Conservation (phyloP, 1,140 invertebrate genomes). For the Pantala flavescens region DNA sequence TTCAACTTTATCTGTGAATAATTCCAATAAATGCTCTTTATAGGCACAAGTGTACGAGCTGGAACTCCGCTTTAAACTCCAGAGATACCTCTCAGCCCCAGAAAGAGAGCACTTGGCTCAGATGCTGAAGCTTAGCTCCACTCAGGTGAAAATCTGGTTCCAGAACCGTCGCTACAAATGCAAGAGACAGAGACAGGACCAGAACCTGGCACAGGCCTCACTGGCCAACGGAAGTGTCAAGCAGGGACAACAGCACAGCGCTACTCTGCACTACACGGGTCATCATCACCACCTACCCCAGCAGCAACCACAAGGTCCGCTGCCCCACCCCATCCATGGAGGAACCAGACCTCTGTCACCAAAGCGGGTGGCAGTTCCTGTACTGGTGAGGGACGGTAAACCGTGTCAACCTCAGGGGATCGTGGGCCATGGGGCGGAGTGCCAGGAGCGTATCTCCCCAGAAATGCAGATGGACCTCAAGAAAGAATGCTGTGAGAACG, state of each 20-base stretch:
- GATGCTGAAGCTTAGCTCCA: constrained; percentile 39
- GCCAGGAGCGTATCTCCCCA: background rate
- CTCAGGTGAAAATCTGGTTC: constrained; percentile 49
- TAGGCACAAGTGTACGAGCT: constrained; percentile 69
- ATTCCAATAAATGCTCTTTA: too few relatives aligned
- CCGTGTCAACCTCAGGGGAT: constrained; percentile 49
- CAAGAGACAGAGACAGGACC: constrained; percentile 32
- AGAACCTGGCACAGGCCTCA: background rate
- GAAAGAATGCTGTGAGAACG: background rate
- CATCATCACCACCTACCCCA: background rate
- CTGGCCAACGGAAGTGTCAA: background rate
- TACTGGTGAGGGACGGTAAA: constrained; percentile 92
- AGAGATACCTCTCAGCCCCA: constrained; percentile 55
- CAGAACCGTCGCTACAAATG: constrained; percentile 57
- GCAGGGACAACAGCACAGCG: background rate
- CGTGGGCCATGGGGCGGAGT: background rate
- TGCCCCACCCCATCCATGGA: background rate
- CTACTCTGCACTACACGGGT: background rate
- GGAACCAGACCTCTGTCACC: constrained; percentile 51
- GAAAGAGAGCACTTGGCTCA: constrained; percentile 55
- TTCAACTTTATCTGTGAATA: too few relatives aligned
- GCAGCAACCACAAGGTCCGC: background rate
- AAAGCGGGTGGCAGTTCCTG: constrained; percentile 86
- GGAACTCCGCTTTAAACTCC: constrained; percentile 53
- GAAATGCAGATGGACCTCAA: background rate